A percentile compares a stretch with the other conserved stretches of the same genome.
These are phyloP conservation scores for Athene noctua DNA, from an alignment of 2,113 vertebrate species.

Conservation along the genomic window DNA sequence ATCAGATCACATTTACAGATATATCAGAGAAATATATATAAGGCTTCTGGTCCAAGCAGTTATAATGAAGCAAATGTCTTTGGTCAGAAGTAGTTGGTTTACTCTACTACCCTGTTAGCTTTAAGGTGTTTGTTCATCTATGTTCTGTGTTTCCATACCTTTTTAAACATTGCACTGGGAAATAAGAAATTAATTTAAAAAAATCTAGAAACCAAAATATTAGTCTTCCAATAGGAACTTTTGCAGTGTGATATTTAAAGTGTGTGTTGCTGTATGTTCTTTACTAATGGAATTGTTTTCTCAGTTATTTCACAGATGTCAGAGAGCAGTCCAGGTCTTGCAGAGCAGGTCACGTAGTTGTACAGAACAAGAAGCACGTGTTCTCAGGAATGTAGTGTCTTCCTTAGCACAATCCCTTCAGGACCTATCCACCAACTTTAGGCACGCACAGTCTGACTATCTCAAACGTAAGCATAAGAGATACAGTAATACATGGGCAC, in stretches of 20 bases:
- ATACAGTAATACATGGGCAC: background rate
- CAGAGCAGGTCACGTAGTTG: conserved; percentile 85
- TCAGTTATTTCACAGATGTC: conserved; percentile 97
- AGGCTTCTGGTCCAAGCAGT: background rate
- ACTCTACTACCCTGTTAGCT: background rate
- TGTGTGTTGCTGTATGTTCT: background rate
- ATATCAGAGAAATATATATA: background rate
- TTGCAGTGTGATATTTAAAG: background rate
- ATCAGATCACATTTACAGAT: background rate
- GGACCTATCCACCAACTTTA: conserved; percentile 91
- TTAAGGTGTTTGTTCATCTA: background rate
- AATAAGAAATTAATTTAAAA: background rate
- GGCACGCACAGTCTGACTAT: conserved; percentile 93
- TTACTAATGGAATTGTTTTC: conserved; percentile 6
- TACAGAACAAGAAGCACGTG: conserved; percentile 90
- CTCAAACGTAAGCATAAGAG: conserved; percentile 87
- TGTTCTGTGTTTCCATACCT: background rate
- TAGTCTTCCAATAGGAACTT: background rate
- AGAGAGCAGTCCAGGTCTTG: conserved; percentile 88
- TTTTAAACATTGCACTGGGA: background rate
- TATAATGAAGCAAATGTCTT: background rate
- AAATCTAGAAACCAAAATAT: background rate
- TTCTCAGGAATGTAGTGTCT: conserved; percentile 91
- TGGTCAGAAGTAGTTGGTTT: background rate
- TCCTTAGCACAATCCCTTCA: conserved; percentile 95